Conservation (phyloP, 2,888 invertebrate genomes). For the Aradus depressus region DNA sequence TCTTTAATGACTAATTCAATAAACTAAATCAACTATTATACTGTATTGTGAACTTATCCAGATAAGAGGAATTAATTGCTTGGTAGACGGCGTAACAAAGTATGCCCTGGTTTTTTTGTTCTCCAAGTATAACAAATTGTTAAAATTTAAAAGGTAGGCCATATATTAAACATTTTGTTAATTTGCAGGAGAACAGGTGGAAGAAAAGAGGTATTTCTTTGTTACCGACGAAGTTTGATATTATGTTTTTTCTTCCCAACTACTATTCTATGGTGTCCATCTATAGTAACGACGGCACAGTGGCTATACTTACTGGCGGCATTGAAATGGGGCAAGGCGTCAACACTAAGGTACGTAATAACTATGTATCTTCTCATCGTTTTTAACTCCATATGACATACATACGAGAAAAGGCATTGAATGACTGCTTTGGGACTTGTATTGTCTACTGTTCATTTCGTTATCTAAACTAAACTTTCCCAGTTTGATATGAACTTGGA, state of each 20-base stretch:
- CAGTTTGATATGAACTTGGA: not conserved
- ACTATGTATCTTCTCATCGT: not conserved
- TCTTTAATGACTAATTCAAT: too few relatives aligned
- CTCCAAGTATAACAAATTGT: too few relatives aligned
- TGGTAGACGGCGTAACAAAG: too few relatives aligned
- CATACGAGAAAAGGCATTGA: too few relatives aligned
- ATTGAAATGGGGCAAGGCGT: conserved; percentile 73
- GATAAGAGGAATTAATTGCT: too few relatives aligned
- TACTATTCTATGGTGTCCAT: conserved; percentile 54
- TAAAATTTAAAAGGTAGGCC: not conserved
- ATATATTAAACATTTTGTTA: not conserved
- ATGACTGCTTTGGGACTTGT: too few relatives aligned
- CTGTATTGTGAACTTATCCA: too few relatives aligned
- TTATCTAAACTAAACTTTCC: not conserved
- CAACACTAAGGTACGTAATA: conserved; percentile 52
- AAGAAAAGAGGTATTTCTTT: conserved; percentile 61
- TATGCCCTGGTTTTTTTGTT: too few relatives aligned
- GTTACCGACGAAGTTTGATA: conserved; percentile 55
- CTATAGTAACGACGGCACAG: conserved; percentile 58
- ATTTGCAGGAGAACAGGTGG: conserved; percentile 57
- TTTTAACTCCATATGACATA: too few relatives aligned
- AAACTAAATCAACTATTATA: too few relatives aligned
- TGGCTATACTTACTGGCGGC: conserved; percentile 59
- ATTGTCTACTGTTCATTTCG: too few relatives aligned
- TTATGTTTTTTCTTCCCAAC: conserved; percentile 42